Conservation (phyloP, 2,888 invertebrate genomes). For the Oxyteleia sp. region DNA sequence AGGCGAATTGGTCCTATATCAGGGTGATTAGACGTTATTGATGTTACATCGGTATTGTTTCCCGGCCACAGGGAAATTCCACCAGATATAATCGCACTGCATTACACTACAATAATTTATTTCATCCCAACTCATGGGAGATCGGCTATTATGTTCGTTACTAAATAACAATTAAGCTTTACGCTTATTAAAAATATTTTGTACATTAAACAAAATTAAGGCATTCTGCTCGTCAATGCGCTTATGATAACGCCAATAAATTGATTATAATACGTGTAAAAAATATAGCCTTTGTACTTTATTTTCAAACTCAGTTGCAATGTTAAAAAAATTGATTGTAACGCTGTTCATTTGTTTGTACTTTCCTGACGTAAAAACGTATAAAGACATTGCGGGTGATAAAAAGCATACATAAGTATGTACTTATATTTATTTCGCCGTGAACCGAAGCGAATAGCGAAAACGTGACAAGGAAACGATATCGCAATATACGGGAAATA, state of each 20-base stretch:
- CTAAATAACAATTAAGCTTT: conserved; percentile 72
- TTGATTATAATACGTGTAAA: not conserved
- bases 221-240: not conserved
- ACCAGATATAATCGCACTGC: conserved; percentile 73
- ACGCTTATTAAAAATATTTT: conserved; percentile 58
- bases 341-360: conserved; percentile 49
- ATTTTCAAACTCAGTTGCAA: not conserved
- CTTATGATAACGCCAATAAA: not conserved
- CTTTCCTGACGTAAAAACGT: conserved; percentile 46
- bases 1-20: conserved; percentile 79
- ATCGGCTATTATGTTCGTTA: conserved; percentile 56
- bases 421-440: conserved; percentile 84
- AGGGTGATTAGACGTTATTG: conserved; percentile 85
- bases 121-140: conserved; percentile 49
- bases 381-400: conserved; percentile 65
- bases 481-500: conserved; percentile 82
- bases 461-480: conserved; percentile 86
- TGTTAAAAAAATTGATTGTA: conserved; percentile 35
- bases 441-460: conserved; percentile 85
- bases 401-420: conserved; percentile 76
- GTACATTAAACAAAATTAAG: not conserved
- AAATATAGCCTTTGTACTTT: not conserved
- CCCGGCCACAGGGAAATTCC: conserved; percentile 73
- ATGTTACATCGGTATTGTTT: conserved; percentile 79
- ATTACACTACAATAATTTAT: conserved; percentile 73